These are phyloP conservation scores for Tenthredo mesomela DNA, from an alignment of 2,888 invertebrate genomes.

Conservation along the genomic window DNA sequence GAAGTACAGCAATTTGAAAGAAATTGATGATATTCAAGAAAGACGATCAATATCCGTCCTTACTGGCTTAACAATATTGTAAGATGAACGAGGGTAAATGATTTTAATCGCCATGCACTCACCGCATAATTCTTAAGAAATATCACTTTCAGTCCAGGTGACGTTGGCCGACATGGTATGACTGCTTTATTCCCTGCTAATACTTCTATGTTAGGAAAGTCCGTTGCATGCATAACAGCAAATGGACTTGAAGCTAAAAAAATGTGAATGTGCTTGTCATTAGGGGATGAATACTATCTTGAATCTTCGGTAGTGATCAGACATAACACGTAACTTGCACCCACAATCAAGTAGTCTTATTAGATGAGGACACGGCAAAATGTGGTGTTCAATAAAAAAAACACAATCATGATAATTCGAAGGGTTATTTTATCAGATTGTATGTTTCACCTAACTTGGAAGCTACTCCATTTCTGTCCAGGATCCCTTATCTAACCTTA, in stretches of 20 bases:
- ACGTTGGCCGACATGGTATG: constrained; percentile 84
- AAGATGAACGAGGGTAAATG: neutral
- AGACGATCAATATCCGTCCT: neutral
- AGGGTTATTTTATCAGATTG: too few species aligned
- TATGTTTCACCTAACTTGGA: too few species aligned
- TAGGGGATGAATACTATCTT: neutral
- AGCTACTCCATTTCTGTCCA: neutral
- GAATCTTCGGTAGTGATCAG: neutral
- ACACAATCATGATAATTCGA: too few species aligned
- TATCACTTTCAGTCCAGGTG: constrained; percentile 82
- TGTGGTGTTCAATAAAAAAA: too few species aligned
- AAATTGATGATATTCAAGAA: neutral
- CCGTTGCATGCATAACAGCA: constrained; percentile 60
- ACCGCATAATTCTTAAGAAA: constrained; percentile 31
- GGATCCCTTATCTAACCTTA: too few species aligned
- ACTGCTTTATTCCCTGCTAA: constrained; percentile 76
- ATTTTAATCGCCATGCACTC: neutral
- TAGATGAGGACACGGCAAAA: too few species aligned
- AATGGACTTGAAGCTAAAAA: constrained; percentile 78
- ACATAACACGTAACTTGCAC: neutral
- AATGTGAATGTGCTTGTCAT: neutral
- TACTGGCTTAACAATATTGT: neutral
- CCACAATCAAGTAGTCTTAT: too few species aligned
- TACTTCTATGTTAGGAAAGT: constrained; percentile 74
- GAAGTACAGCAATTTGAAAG: neutral